These are phyloP conservation scores for Enteromius paludinosus DNA, from an alignment of 2,797 vertebrate species.

Conservation along the genomic window DNA sequence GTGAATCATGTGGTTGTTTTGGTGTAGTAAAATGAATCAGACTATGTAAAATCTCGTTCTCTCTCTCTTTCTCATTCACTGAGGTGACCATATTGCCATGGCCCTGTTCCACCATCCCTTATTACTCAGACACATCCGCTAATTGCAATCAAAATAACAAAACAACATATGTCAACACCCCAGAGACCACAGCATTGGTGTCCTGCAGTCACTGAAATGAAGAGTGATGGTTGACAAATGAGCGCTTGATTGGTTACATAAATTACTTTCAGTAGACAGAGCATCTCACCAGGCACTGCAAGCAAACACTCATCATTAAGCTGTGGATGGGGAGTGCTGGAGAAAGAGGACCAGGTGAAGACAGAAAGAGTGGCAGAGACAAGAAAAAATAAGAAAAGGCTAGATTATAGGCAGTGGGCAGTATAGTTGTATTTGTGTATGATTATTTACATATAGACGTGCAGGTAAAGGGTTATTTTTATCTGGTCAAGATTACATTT, in stretches of 20 bases:
- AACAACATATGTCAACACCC: slow-evolving; percentile 78
- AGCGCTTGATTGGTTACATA: slow-evolving; percentile 77
- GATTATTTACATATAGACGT: not conserved
- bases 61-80: slow-evolving; percentile 15
- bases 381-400: not conserved
- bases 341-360: slow-evolving; percentile 30
- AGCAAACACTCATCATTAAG: slow-evolving; percentile 59
- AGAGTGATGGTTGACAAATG: slow-evolving; percentile 81
- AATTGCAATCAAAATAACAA: slow-evolving; percentile 80
- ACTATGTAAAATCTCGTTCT: slow-evolving; percentile 14
- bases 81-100: slow-evolving; percentile 67
- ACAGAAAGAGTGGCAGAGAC: not conserved
- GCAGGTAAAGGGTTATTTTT: not conserved
- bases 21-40: slow-evolving; percentile 39
- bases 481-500: not conserved
- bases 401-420: not conserved
- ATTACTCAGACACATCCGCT: slow-evolving; percentile 74
- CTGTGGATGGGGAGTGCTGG: slow-evolving; percentile 34
- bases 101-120: slow-evolving; percentile 68
- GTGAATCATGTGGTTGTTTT: not conserved
- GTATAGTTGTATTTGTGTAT: not conserved
- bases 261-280: slow-evolving; percentile 69
- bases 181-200: slow-evolving; percentile 65
- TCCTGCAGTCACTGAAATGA: slow-evolving; percentile 74
- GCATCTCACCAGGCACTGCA: slow-evolving; percentile 61